Conservation (phyloP, 2,888 invertebrate genomes). For the Melinopterus prodromus region DNA sequence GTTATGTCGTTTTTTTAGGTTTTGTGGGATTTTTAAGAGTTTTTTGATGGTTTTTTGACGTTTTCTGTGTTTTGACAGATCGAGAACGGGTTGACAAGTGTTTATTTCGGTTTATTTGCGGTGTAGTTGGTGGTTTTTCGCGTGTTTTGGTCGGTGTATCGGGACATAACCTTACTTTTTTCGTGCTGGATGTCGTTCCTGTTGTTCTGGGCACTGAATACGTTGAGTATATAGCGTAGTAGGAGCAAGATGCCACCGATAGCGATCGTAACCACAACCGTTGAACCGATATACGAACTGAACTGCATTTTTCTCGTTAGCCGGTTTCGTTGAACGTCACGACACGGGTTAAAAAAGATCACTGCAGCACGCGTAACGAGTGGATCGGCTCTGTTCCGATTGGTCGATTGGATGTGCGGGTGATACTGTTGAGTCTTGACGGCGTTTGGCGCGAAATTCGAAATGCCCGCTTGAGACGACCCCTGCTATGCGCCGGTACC, state of each 20-base stretch:
- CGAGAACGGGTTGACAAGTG: not conserved
- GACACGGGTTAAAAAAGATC: not conserved
- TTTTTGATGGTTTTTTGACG: not conserved
- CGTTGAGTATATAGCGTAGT: constrained; percentile 46
- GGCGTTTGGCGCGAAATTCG: constrained; percentile 37
- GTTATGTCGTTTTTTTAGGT: not conserved
- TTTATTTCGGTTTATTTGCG: constrained; percentile 12
- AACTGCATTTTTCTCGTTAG: constrained; percentile 48
- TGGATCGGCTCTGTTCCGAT: constrained; percentile 13
- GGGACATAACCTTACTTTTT: constrained; percentile 23
- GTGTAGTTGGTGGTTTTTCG: constrained; percentile 37
- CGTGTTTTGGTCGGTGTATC: constrained; percentile 46
- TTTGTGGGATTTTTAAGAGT: not conserved
- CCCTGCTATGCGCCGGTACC: not conserved
- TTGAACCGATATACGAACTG: constrained; percentile 49
- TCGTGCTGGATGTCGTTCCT: constrained; percentile 42
- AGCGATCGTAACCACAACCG: constrained; percentile 49
- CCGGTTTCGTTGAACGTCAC: constrained; percentile 12
- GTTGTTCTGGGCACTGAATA: constrained; percentile 50
- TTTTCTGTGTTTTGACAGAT: not conserved
- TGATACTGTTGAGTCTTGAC: not conserved
- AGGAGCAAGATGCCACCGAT: constrained; percentile 52
- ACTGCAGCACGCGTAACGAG: constrained; percentile 28
- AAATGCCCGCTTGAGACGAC: constrained; percentile 18
- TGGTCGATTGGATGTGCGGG: constrained; percentile 8